Percentiles rank a stretch among this genome's conserved stretches.
Conservation (phyloP, 64 coral and sea anemone species). For the Montipora cactus region DNA sequence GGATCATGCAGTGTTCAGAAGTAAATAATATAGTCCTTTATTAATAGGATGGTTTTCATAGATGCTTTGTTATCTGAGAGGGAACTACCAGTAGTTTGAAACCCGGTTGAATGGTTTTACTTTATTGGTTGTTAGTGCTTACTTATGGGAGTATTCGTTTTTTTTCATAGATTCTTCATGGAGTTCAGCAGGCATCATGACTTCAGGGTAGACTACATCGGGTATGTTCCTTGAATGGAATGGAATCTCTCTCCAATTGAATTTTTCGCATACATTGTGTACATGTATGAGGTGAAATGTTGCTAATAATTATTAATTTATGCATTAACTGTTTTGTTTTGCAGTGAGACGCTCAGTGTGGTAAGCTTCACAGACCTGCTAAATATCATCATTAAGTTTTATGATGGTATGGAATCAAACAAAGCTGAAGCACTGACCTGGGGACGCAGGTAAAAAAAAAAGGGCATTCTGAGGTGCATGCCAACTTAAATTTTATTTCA, state of each 20-base stretch:
- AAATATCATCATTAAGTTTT: slow-evolving; percentile 88
- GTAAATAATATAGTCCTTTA: too few species aligned
- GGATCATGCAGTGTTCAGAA: too few species aligned
- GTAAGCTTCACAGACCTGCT: slow-evolving; percentile 88
- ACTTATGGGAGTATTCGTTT: neutral
- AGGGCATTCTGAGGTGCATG: too few species aligned
- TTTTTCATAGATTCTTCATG: slow-evolving; percentile 88
- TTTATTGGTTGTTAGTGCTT: too few species aligned
- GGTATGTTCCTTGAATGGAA: slow-evolving; percentile 37
- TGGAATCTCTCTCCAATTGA: neutral
- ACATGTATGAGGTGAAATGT: neutral
- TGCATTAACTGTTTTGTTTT: neutral
- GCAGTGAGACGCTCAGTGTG: slow-evolving; percentile 96
- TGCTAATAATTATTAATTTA: too few species aligned
- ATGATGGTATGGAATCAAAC: slow-evolving; percentile 75
- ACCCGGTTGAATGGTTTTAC: too few species aligned
- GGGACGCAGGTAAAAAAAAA: slow-evolving; percentile 80
- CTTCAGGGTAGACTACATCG: slow-evolving; percentile 93
- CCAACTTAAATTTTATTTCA: too few species aligned
- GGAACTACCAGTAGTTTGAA: too few species aligned
- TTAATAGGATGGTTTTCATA: too few species aligned
- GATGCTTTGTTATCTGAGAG: too few species aligned
- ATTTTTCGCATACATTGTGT: neutral
- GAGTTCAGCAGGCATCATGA: slow-evolving; percentile 93
- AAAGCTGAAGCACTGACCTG: slow-evolving; percentile 81